phyloP scores from a whole-genome alignment of 2,113 vertebrate species.

The Trematomus loennbergii region DNA sequence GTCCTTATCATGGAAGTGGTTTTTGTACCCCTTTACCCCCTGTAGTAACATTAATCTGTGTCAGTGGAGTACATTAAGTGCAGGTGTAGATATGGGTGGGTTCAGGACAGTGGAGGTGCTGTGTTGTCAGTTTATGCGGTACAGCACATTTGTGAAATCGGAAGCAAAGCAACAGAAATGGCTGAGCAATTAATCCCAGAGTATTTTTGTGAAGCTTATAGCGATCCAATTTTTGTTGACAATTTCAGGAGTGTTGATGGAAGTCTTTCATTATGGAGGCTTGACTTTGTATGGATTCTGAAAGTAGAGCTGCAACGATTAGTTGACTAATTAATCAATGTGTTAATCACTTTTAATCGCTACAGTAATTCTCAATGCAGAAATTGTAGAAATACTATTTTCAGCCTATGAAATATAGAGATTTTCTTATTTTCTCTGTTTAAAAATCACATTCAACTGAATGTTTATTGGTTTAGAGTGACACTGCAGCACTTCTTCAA shows the following conservation, averaged over 20 bases:
- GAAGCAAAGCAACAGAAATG: conserved; percentile 6
- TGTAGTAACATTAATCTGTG: conserved; percentile 47
- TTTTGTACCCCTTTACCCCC: not conserved
- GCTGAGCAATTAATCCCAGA: not conserved
- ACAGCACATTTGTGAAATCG: not conserved
- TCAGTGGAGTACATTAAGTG: conserved; percentile 55
- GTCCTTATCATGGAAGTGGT: conserved; percentile 8
- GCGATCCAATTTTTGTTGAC: not conserved
- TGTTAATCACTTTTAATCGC: too few relatives aligned
- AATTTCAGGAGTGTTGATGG: not conserved
- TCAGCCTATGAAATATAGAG: too few relatives aligned
- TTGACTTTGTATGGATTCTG: not conserved
- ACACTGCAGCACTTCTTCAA: too few relatives aligned
- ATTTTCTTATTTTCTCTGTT: too few relatives aligned
- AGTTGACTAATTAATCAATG: too few relatives aligned
- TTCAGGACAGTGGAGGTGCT: conserved; percentile 21
- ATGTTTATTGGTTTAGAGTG: too few relatives aligned
- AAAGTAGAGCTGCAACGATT: too few relatives aligned
- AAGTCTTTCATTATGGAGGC: not conserved
- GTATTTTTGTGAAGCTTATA: conserved; percentile 3
- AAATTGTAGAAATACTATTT: too few relatives aligned
- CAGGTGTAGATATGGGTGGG: conserved; percentile 32
- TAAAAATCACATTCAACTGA: too few relatives aligned
- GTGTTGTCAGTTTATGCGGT: conserved; percentile 6
- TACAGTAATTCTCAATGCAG: too few relatives aligned